phyloP scores from a whole-genome alignment of 2,113 vertebrate genomes.

The Campylomormyrus numenius region DNA sequence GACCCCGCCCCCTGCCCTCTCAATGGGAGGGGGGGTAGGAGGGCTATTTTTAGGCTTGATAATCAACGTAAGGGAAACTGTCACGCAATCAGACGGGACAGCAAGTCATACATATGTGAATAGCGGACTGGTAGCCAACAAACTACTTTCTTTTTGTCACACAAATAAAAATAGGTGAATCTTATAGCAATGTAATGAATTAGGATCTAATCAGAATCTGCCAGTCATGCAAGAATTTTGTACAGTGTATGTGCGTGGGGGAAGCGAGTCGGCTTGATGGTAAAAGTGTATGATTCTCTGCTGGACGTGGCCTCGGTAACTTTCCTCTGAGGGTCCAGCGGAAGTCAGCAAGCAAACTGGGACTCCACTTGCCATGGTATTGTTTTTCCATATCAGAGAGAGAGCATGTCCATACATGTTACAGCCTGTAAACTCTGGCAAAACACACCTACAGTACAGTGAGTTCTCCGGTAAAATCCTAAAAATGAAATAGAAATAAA shows the following conservation, averaged over 20 bases:
- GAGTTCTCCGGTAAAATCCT: background rate
- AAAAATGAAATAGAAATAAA: background rate
- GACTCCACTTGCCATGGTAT: background rate
- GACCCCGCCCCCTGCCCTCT: background rate
- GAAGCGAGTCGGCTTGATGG: background rate
- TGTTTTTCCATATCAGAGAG: background rate
- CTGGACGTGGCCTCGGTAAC: background rate
- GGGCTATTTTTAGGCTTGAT: conserved; percentile 11
- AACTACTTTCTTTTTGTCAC: background rate
- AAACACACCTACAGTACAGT: background rate
- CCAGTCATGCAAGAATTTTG: background rate
- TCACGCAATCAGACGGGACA: background rate
- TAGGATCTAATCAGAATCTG: background rate
- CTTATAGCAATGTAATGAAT: background rate
- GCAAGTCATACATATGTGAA: background rate
- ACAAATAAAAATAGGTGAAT: background rate
- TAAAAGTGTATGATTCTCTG: background rate
- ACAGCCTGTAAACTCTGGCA: background rate
- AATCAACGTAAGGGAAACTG: background rate
- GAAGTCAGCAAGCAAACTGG: background rate
- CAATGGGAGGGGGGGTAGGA: background rate
- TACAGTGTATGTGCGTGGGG: background rate
- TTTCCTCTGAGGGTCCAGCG: background rate
- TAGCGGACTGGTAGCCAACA: background rate
- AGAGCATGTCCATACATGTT: background rate